Evolutionary conservation across 30 jellyfish, hydroid and myxozoan species (phyloP).

Genomic region (Aurelia coerulea): DNA sequence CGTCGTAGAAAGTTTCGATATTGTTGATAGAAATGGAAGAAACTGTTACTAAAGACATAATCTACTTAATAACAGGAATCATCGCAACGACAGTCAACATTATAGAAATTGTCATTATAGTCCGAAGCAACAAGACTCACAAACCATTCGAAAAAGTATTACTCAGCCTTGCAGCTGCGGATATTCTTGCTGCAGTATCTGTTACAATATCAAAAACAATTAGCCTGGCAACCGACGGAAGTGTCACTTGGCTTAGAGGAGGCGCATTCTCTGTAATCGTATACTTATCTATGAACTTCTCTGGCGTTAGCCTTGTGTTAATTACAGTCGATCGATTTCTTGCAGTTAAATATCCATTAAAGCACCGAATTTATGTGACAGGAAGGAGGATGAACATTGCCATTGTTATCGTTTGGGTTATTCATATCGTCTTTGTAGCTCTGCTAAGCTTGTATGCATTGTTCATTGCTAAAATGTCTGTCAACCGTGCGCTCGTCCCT

Average conservation of each 20-base stretch:
- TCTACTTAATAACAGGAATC: too few relatives aligned
- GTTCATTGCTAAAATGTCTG: too few relatives aligned
- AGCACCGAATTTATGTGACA: conserved; percentile 20
- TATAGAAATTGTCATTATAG: too few relatives aligned
- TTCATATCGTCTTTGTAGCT: neutral
- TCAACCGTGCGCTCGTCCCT: too few relatives aligned
- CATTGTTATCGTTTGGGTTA: neutral
- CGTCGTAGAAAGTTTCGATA: too few relatives aligned
- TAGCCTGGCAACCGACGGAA: neutral
- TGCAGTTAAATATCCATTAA: conserved; percentile 30
- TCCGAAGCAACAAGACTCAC: too few relatives aligned
- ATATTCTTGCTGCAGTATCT: neutral
- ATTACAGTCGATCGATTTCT: conserved; percentile 33
- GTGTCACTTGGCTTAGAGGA: neutral
- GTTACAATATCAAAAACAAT: neutral
- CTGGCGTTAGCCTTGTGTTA: neutral
- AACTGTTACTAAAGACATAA: too few relatives aligned
- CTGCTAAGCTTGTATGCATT: neutral
- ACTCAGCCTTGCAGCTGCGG: conserved; percentile 37
- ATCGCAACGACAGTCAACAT: too few relatives aligned
- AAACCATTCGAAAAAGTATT: neutral
- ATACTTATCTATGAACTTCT: neutral
- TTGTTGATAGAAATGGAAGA: too few relatives aligned
- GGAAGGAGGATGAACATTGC: neutral
- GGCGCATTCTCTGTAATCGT: neutral